Percentiles rank a stretch among this genome's conserved stretches.
Conservation (phyloP, 2,113 vertebrate species). For the Todiramphus saurophagus region DNA sequence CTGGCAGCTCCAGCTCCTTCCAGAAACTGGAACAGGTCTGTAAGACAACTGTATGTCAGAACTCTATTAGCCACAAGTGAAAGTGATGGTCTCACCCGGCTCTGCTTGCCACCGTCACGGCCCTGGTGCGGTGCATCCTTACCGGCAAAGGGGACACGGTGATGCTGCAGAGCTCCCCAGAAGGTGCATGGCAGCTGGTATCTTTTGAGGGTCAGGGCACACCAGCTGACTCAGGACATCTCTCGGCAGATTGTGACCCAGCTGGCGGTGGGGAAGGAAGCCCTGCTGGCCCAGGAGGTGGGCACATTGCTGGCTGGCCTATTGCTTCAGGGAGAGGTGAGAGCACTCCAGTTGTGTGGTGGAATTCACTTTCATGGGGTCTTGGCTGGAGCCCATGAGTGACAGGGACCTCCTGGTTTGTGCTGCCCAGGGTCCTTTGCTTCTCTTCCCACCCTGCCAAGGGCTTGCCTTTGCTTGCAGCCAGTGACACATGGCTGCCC, state of each 20-base stretch:
- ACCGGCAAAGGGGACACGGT: fast-evolving
- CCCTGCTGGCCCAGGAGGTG: slow-evolving; percentile 48
- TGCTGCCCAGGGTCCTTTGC: not conserved
- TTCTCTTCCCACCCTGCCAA: not conserved
- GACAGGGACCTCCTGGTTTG: not conserved
- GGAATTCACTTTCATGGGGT: fast-evolving
- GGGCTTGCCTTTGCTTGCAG: not conserved
- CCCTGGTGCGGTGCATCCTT: not conserved
- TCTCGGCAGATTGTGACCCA: slow-evolving; percentile 28
- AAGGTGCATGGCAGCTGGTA: fast-evolving
- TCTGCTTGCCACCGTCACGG: not conserved
- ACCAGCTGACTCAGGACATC: fast-evolving
- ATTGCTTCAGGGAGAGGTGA: slow-evolving; percentile 13
- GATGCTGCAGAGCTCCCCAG: not conserved
- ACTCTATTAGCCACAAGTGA: not conserved
- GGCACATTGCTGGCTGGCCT: not conserved
- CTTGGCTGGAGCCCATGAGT: not conserved
- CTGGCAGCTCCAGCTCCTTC: slow-evolving; percentile 77
- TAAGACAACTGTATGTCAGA: fast-evolving
- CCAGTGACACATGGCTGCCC: fast-evolving
- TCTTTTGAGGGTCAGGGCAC: fast-evolving
- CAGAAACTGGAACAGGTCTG: slow-evolving; percentile 86
- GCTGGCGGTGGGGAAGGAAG: slow-evolving; percentile 24
- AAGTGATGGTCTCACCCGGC: fast-evolving
- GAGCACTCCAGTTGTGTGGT: fast-evolving